These are phyloP conservation scores for Anorthoa munda DNA, from an alignment of 2,888 invertebrate genomes.

Conservation along the genomic window DNA sequence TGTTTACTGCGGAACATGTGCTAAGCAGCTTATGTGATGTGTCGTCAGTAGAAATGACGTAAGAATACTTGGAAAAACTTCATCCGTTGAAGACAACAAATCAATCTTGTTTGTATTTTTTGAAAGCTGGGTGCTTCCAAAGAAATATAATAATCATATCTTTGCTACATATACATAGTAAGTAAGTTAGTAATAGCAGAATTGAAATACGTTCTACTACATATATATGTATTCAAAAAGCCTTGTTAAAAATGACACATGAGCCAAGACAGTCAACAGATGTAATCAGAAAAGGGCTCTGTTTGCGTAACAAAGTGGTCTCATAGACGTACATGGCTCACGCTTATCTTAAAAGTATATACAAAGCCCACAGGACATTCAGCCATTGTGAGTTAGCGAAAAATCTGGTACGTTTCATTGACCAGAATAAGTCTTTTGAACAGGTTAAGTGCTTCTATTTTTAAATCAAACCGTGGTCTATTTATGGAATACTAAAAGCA, in stretches of 20 bases:
- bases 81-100: background rate
- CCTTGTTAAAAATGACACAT: slow-evolving; percentile 47
- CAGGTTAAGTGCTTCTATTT: slow-evolving; percentile 27
- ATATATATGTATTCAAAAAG: background rate
- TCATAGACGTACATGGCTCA: slow-evolving; percentile 58
- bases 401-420: slow-evolving; percentile 59
- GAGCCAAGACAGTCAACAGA: slow-evolving; percentile 54
- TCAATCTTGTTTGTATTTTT: background rate
- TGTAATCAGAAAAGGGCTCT: slow-evolving; percentile 62
- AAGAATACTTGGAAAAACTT: background rate
- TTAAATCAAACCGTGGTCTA: background rate
- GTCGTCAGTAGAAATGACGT: background rate
- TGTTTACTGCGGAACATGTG: slow-evolving; percentile 3
- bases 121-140: too few species aligned
- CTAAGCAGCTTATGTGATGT: slow-evolving; percentile 12
- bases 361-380: slow-evolving; percentile 61
- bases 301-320: slow-evolving; percentile 61
- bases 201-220: background rate
- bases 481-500: slow-evolving; percentile 14
- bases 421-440: slow-evolving; percentile 31
- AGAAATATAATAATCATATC: background rate
- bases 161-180: too few species aligned
- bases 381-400: slow-evolving; percentile 63
- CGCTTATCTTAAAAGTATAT: slow-evolving; percentile 70
- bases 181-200: background rate